These are phyloP conservation scores for Drosophila auraria DNA, from an alignment of 1,140 invertebrate species.

Conservation along the genomic window DNA sequence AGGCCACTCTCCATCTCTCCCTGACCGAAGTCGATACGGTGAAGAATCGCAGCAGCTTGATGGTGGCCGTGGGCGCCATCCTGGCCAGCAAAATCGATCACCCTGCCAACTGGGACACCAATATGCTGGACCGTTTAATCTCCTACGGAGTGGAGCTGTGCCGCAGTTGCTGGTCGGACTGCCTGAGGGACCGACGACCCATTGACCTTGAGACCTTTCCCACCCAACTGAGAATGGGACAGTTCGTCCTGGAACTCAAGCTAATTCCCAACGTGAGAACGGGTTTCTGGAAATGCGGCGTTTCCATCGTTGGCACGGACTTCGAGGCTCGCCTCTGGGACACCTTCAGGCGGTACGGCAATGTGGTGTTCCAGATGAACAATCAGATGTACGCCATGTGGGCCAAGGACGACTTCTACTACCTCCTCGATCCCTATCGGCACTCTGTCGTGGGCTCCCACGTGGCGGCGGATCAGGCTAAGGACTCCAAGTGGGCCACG, in stretches of 20 bases:
- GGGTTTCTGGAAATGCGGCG: constrained; percentile 47
- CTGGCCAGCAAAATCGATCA: constrained; percentile 77
- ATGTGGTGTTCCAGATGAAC: constrained; percentile 71
- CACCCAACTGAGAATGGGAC: constrained; percentile 62
- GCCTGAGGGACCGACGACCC: constrained; percentile 12
- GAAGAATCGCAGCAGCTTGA: constrained; percentile 60
- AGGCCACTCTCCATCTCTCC: constrained; percentile 59
- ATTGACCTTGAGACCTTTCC: constrained; percentile 65
- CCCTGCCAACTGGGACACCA: constrained; percentile 70
- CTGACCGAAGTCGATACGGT: constrained; percentile 32
- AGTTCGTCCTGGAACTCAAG: constrained; percentile 55
- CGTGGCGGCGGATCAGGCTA: constrained; percentile 1
- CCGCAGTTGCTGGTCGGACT: constrained; percentile 50
- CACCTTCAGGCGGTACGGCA: constrained; percentile 39
- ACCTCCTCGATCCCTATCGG: constrained; percentile 77
- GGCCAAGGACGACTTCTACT: constrained; percentile 67
- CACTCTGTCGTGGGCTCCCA: constrained; percentile 55
- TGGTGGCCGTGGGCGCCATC: constrained; percentile 63
- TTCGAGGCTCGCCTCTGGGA: constrained; percentile 45
- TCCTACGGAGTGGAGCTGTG: constrained; percentile 74
- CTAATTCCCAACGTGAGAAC: constrained; percentile 36
- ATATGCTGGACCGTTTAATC: constrained; percentile 67
- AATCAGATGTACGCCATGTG: constrained; percentile 74
- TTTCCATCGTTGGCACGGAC: constrained; percentile 31
- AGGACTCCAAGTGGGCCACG: constrained; percentile 55